Evolutionary conservation across 2,113 vertebrate genomes (phyloP).

Genomic region (Rhizomys pruinosus): DNA sequence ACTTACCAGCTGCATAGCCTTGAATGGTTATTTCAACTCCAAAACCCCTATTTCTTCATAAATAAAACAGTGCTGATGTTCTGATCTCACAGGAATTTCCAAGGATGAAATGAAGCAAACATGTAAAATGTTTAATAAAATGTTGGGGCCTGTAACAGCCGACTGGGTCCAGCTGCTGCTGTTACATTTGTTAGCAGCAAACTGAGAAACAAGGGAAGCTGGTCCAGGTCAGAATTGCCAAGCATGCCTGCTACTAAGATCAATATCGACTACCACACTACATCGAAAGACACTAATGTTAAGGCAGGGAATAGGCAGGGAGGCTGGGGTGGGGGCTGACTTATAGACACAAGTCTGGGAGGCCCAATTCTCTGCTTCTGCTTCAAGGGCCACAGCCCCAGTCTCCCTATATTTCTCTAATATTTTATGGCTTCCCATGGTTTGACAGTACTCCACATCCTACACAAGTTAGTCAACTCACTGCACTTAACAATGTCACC

Average conservation of each 20-base stretch:
- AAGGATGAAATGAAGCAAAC: not conserved
- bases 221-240: not conserved
- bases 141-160: not conserved
- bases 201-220: not conserved
- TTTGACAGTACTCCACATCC: not conserved
- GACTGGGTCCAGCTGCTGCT: not conserved
- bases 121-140: not conserved
- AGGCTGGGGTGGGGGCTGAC: not conserved
- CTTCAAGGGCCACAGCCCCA: not conserved
- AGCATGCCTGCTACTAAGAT: not conserved
- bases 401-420: not conserved
- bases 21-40: not conserved
- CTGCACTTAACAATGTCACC: not conserved
- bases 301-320: not conserved
- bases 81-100: not conserved
- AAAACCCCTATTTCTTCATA: not conserved
- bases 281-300: not conserved
- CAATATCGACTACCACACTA: not conserved
- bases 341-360: too few relatives aligned
- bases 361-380: accelerated
- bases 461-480: not conserved
- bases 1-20: not conserved
- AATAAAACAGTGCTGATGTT: not conserved
- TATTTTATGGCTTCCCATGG: accelerated
- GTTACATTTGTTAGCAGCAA: not conserved